Percentiles rank a stretch among this genome's conserved stretches.
Conservation (phyloP, 2,113 vertebrate genomes). For the Protomyctophum bolini region DNA sequence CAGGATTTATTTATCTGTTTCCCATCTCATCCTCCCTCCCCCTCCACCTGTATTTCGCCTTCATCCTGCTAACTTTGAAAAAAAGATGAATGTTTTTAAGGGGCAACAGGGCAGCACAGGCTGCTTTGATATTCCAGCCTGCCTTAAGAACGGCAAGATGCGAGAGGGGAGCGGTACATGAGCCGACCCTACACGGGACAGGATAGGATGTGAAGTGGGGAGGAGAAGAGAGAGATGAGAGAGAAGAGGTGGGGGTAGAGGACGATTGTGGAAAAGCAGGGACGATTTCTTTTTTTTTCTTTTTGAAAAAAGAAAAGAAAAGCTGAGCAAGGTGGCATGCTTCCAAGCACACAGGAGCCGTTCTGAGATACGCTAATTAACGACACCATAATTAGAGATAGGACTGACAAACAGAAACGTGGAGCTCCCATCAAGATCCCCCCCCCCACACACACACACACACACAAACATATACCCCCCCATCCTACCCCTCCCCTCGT, state of each 20-base stretch:
- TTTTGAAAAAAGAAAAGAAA: slow-evolving; percentile 25
- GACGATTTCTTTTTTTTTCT: neutral
- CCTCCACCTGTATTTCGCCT: slow-evolving; percentile 50
- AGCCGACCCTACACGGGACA: neutral
- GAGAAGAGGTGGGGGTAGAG: slow-evolving; percentile 21
- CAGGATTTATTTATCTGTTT: neutral
- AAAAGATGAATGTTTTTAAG: slow-evolving; percentile 68
- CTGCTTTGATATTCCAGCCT: slow-evolving; percentile 64
- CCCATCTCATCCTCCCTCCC: slow-evolving; percentile 26
- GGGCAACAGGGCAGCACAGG: slow-evolving; percentile 53
- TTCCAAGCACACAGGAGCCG: slow-evolving; percentile 60
- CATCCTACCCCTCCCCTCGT: neutral
- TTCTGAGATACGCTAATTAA: slow-evolving; percentile 75
- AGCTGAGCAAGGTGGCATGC: slow-evolving; percentile 65
- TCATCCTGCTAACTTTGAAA: slow-evolving; percentile 65
- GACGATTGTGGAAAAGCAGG: slow-evolving; percentile 26
- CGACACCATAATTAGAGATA: slow-evolving; percentile 74
- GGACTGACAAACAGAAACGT: slow-evolving; percentile 66
- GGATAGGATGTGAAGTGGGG: neutral
- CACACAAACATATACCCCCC: slow-evolving; percentile 10
- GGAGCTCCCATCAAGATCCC: slow-evolving; percentile 31
- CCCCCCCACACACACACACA: slow-evolving; percentile 7
- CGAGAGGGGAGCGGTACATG: slow-evolving; percentile 1
- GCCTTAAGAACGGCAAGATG: slow-evolving; percentile 72
- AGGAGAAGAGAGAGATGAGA: neutral